Evolutionary conservation across 2,888 invertebrate genomes (phyloP).

Genomic region (Clanis bilineata): DNA sequence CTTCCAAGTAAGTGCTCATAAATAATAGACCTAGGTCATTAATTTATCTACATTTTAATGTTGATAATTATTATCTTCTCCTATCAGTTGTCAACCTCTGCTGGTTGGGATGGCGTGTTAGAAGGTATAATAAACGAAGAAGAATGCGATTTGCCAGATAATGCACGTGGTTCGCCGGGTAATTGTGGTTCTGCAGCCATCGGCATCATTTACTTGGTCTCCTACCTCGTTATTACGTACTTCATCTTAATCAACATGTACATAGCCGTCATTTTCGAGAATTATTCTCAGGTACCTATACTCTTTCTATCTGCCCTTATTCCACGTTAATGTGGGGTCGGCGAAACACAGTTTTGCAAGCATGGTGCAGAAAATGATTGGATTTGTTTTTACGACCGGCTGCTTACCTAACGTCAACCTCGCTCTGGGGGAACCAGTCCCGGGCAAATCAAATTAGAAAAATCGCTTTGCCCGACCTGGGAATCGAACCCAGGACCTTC

Average conservation of each 20-base stretch:
- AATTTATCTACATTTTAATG: background rate
- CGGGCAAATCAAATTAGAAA: too few species aligned
- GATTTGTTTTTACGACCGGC: too few species aligned
- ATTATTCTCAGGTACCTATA: slow-evolving; percentile 90
- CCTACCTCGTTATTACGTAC: slow-evolving; percentile 98
- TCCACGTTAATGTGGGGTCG: too few species aligned
- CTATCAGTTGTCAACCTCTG: slow-evolving; percentile 96
- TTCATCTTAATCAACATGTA: slow-evolving; percentile 99
- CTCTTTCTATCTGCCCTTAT: too few species aligned
- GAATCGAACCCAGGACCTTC: too few species aligned
- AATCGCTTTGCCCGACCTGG: too few species aligned
- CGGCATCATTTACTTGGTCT: slow-evolving; percentile 96
- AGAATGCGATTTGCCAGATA: slow-evolving; percentile 93
- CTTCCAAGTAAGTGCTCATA: slow-evolving; percentile 88
- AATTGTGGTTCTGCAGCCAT: slow-evolving; percentile 97
- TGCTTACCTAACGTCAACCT: too few species aligned
- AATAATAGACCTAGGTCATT: too few species aligned
- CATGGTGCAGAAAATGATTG: too few species aligned
- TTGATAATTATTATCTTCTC: slow-evolving; percentile 17
- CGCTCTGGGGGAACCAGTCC: too few species aligned
- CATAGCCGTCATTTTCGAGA: slow-evolving; percentile 99
- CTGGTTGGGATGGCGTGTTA: slow-evolving; percentile 98
- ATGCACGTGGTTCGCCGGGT: slow-evolving; percentile 94
- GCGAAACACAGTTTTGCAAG: too few species aligned
- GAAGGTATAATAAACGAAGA: slow-evolving; percentile 98